A percentile compares a stretch with the other conserved stretches of the same genome.
phyloP scores from a whole-genome alignment of 2,888 invertebrate genomes.

The Stenchaetothrips biformis region DNA sequence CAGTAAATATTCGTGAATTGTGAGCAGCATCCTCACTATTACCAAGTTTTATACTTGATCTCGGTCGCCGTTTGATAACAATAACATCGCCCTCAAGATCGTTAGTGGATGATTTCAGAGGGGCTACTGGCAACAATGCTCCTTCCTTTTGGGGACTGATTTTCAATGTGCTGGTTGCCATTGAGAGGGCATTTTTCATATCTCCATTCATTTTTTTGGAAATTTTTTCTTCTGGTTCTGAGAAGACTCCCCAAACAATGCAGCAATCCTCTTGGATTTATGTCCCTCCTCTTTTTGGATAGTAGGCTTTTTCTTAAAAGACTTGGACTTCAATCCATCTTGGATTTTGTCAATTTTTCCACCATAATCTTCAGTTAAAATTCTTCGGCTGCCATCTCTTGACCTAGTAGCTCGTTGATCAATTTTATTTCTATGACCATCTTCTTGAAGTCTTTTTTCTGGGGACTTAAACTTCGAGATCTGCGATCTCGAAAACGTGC shows the following conservation, averaged over 20 bases:
- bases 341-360: background rate
- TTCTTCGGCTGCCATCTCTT: background rate
- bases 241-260: background rate
- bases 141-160: background rate
- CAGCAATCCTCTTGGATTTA: background rate
- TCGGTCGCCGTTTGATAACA: background rate
- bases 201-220: background rate
- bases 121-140: background rate
- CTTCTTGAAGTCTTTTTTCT: background rate
- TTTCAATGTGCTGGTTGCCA: background rate
- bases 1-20: background rate
- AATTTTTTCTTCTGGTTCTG: background rate
- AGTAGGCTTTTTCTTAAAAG: background rate
- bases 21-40: background rate
- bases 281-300: background rate
- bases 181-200: background rate
- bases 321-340: background rate
- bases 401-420: too few species aligned
- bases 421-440: background rate
- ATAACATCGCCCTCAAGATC: background rate
- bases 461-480: background rate
- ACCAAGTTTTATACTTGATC: background rate
- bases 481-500: background rate
- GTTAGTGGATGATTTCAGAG: background rate
- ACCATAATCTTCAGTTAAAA: background rate